Evolutionary conservation across 2,113 vertebrate species (phyloP), one percentile per base, ranked within the genome.

Genomic region (Scophthalmus maximus): DNA sequence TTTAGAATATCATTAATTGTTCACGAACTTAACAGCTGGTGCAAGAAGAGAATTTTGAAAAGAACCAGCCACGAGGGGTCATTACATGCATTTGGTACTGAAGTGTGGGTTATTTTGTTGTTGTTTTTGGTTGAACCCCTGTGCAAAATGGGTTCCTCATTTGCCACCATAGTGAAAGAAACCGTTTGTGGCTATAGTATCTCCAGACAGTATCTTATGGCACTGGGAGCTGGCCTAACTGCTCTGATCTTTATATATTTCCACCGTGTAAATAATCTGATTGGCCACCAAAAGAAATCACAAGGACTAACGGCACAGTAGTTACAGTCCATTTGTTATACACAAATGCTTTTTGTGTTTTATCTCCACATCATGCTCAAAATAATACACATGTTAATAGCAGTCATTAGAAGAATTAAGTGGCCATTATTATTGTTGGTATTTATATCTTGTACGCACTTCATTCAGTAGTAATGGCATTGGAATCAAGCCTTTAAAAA

Each of bases 161-260:
- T 70, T 76, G 64, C 84, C 85, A 73, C 78, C 88, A 76, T 27
- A 79, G 83, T 80, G 74, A 88, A 88, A 84, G 55, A 85, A 87
- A 81, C 78, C 84, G 73, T 88, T 87, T 78, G 34, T 49, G 68
- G 68, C n/a, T 57, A n/a, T n/a, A 64, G 60, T 89, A 91, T 93
- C 89, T 87, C 82, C 90, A 89, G 90, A 91, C 88, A 70, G 62
- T 91, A 92, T 93, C 93, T 90, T 85, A 90, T 91, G 91, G 91
- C 92, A 79, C 77, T 80, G 89, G 81, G 83, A 76, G 71, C 83
- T 82, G 68, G 62, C 79, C 86, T 87, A 89, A 91, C 87, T 91
- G 79, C 79, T 83, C 83, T 72, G 76, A 52, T 89, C 84, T 91
- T 89, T 90, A 89, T 90, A 89, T 85, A 83, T 86, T 90, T 92